Evolutionary conservation across 2,797 vertebrate genomes (phyloP).

Genomic region (Tympanoctomys barrerae): DNA sequence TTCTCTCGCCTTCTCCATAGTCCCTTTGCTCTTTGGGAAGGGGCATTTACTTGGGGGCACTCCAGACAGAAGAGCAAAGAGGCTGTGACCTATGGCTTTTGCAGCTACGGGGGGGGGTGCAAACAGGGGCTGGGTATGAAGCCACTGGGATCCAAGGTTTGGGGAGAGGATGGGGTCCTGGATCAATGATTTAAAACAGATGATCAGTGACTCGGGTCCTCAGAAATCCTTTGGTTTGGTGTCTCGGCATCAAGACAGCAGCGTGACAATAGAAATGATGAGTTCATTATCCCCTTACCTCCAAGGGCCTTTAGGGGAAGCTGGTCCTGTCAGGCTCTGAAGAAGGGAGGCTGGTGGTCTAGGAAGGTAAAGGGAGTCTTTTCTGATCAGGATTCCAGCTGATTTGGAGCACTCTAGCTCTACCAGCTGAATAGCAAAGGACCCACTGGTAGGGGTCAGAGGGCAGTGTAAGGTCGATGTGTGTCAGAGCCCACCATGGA

Average conservation of each 20-base stretch:
- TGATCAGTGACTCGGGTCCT: not conserved
- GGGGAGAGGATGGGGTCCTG: not conserved
- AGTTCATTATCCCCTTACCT: not conserved
- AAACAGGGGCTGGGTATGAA: not conserved
- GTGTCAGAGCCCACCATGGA: fast-evolving
- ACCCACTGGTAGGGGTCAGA: not conserved
- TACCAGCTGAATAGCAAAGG: not conserved
- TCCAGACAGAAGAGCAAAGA: constrained; percentile 72
- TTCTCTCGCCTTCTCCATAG: constrained; percentile 70
- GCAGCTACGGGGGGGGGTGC: constrained; percentile 50
- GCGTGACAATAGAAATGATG: not conserved
- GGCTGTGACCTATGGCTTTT: constrained; percentile 88
- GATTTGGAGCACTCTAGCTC: not conserved
- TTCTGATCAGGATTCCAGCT: not conserved
- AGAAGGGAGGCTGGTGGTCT: not conserved
- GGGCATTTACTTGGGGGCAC: not conserved
- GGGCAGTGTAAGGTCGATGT: not conserved
- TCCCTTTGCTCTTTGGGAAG: constrained; percentile 51
- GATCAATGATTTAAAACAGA: not conserved
- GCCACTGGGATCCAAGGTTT: not conserved
- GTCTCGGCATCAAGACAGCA: not conserved
- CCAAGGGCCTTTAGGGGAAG: not conserved
- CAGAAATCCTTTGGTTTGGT: constrained; percentile 75
- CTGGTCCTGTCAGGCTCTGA: not conserved
- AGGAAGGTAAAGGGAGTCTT: not conserved